Conservation (phyloP, 2,888 invertebrate genomes). For the Marasmarcha lunaedactyla region DNA sequence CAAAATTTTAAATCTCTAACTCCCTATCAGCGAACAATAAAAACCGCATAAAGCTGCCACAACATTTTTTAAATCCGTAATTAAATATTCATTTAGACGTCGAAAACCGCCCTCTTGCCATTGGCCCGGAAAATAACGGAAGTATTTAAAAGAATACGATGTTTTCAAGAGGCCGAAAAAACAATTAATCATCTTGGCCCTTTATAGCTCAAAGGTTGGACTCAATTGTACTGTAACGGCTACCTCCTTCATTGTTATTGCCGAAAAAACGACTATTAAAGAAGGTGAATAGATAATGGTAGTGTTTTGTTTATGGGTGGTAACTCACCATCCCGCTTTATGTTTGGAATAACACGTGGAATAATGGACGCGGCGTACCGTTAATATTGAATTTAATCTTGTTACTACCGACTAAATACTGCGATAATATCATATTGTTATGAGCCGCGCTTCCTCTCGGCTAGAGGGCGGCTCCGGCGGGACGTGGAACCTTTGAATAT, state of each 20-base stretch:
- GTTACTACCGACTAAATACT: conserved; percentile 64
- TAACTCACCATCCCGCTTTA: conserved; percentile 13
- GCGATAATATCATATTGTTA: conserved; percentile 69
- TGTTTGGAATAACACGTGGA: conserved; percentile 36
- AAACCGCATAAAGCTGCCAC: conserved; percentile 23
- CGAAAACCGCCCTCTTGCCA: conserved; percentile 57
- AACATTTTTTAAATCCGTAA: conserved; percentile 37
- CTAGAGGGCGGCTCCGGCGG: conserved; percentile 60
- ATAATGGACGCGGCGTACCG: conserved; percentile 65
- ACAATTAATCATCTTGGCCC: conserved; percentile 65
- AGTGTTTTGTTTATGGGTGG: too few relatives aligned
- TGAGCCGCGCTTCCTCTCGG: conserved; percentile 62
- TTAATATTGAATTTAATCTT: conserved; percentile 69
- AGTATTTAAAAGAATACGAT: conserved; percentile 65
- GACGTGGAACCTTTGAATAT: conserved; percentile 57
- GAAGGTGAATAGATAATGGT: conserved; percentile 7
- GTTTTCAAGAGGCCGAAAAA: conserved; percentile 66
- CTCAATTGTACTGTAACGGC: conserved; percentile 57
- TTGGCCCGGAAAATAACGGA: conserved; percentile 67
- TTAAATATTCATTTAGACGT: conserved; percentile 59
- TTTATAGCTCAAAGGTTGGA: conserved; percentile 62
- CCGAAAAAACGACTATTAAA: conserved; percentile 26
- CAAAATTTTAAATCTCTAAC: too few relatives aligned
- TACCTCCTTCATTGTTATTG: conserved; percentile 45
- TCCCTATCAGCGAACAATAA: conserved; percentile 6